Conservation (phyloP, 2,113 vertebrate species). For the Apistogramma diplotaenia region DNA sequence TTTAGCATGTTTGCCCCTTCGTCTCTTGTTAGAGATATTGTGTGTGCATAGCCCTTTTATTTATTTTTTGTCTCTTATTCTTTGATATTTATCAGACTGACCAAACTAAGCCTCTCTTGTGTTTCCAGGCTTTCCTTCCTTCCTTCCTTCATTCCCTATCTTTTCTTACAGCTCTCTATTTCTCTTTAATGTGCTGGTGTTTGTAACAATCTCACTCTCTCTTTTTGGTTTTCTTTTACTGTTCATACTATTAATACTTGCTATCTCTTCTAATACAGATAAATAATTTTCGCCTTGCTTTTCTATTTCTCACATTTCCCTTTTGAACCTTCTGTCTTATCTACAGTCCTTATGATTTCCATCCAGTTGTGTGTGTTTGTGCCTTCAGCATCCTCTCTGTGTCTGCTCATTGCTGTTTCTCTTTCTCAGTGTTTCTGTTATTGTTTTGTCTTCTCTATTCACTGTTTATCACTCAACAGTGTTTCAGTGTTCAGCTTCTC, state of each 20-base stretch:
- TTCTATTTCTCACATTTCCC: conserved; percentile 52
- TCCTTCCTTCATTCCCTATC: conserved; percentile 62
- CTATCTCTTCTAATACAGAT: conserved; percentile 75
- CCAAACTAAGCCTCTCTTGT: conserved; percentile 79
- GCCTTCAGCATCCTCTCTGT: conserved; percentile 39
- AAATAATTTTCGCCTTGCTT: conserved; percentile 60
- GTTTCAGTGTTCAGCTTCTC: conserved; percentile 65
- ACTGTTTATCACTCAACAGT: conserved; percentile 53
- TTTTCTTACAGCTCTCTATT: conserved; percentile 78
- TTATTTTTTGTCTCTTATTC: conserved; percentile 67
- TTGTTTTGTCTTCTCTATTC: conserved; percentile 35
- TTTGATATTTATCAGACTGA: conserved; percentile 76
- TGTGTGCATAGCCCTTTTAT: conserved; percentile 49
- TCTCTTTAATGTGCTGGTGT: conserved; percentile 73
- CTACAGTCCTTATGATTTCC: conserved; percentile 62
- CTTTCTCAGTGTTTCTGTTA: conserved; percentile 39
- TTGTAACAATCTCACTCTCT: conserved; percentile 70
- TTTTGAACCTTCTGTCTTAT: conserved; percentile 51
- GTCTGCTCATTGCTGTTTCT: conserved; percentile 48
- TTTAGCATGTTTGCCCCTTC: conserved; percentile 64
- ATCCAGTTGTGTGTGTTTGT: conserved; percentile 42
- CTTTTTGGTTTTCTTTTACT: conserved; percentile 68
- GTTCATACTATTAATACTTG: conserved; percentile 77
- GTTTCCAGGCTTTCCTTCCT: conserved; percentile 76
- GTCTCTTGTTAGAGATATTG: conserved; percentile 65